Conservation (phyloP, 1,140 invertebrate genomes). For the Stenopsyche tienmushanensis region DNA sequence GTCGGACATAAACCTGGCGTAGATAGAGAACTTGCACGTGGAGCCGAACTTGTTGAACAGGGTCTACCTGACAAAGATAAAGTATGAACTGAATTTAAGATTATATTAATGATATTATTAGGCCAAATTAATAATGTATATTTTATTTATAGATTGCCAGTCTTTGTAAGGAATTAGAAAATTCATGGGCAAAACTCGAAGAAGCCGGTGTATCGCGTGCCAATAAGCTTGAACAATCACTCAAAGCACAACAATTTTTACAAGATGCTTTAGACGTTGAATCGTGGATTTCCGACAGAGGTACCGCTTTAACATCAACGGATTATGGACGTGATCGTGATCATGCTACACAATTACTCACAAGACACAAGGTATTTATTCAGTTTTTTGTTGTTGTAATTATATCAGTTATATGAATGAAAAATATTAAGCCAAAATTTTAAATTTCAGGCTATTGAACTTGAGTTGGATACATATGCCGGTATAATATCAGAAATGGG, state of each 20-base stretch:
- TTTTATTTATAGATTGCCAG: conserved; percentile 58
- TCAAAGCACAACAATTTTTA: conserved; percentile 87
- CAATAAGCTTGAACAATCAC: conserved; percentile 78
- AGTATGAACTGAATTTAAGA: conserved; percentile 50
- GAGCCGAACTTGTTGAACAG: conserved; percentile 68
- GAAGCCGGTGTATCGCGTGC: conserved; percentile 70
- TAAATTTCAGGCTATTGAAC: conserved; percentile 71
- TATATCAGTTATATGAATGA: conserved; percentile 8
- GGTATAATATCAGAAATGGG: conserved; percentile 92
- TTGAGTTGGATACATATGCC: conserved; percentile 91
- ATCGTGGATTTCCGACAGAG: conserved; percentile 88
- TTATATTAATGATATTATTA: neutral
- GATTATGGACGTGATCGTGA: conserved; percentile 88
- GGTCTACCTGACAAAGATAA: conserved; percentile 75
- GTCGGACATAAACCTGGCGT: conserved; percentile 79
- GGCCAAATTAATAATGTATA: neutral
- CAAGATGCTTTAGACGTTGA: conserved; percentile 91
- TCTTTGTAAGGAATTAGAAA: conserved; percentile 64
- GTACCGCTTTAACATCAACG: conserved; percentile 74
- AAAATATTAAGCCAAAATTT: neutral
- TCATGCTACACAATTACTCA: conserved; percentile 85
- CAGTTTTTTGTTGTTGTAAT: conserved; percentile 2
- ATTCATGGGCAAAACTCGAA: conserved; percentile 70
- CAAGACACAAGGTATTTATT: conserved; percentile 81
- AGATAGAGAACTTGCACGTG: conserved; percentile 74